A percentile compares a stretch with the other conserved stretches of the same genome.
Conservation (phyloP, 1,140 invertebrate species). For the Sminthurinus signatus region DNA sequence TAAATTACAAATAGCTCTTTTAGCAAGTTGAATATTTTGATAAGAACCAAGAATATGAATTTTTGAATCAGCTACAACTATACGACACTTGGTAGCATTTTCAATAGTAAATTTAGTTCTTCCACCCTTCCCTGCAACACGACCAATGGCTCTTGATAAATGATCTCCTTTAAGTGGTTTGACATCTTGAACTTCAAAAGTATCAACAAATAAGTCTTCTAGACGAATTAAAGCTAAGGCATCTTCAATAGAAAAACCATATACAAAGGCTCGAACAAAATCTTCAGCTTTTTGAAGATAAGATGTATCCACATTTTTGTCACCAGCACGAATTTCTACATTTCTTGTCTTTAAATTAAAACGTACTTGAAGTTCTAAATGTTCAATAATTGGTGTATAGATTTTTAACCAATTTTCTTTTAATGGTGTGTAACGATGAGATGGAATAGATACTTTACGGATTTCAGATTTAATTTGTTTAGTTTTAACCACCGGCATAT, state of each 20-base stretch:
- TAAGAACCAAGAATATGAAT: slow-evolving; percentile 97
- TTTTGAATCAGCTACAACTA: slow-evolving; percentile 92
- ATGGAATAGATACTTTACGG: slow-evolving; percentile 59
- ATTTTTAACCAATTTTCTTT: slow-evolving; percentile 98
- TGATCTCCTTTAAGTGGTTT: slow-evolving; percentile 95
- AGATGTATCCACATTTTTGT: slow-evolving; percentile 76
- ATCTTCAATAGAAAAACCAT: slow-evolving; percentile 97
- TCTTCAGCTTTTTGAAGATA: slow-evolving; percentile 96
- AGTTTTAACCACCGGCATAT: slow-evolving; percentile 15
- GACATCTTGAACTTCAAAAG: slow-evolving; percentile 95
- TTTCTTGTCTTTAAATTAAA: slow-evolving; percentile 89
- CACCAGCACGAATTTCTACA: slow-evolving; percentile 73
- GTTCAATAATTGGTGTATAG: slow-evolving; percentile 91
- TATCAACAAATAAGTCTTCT: slow-evolving; percentile 95
- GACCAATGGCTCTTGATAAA: slow-evolving; percentile 86
- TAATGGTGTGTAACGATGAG: slow-evolving; percentile 79
- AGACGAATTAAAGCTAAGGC: slow-evolving; percentile 87
- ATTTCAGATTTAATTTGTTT: slow-evolving; percentile 44
- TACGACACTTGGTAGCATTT: slow-evolving; percentile 97
- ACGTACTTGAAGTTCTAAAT: slow-evolving; percentile 86
- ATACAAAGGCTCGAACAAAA: slow-evolving; percentile 94
- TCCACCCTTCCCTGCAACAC: slow-evolving; percentile 94
- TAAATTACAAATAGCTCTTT: slow-evolving; percentile 93
- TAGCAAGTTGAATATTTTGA: slow-evolving; percentile 92
- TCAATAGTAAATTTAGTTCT: slow-evolving; percentile 98